A percentile compares a stretch with the other conserved stretches of the same genome.
These are phyloP conservation scores for Netelia inedita DNA, from an alignment of 2,888 invertebrate species.

Conservation along the genomic window DNA sequence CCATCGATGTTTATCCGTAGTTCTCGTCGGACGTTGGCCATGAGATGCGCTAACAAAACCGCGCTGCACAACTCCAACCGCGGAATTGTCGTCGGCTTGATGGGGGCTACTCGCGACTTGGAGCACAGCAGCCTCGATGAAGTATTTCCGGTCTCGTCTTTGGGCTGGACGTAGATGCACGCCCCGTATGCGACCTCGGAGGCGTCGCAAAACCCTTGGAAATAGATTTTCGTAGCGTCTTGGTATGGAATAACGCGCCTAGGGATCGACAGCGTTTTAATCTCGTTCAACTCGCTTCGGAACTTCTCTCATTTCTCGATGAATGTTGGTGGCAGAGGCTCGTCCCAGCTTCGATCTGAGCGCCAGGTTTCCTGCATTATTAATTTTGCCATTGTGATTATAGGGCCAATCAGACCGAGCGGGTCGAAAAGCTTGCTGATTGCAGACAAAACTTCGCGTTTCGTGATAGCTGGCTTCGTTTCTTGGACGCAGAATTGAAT, in stretches of 20 bases:
- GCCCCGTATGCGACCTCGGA: conserved; percentile 49
- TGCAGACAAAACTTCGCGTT: conserved; percentile 43
- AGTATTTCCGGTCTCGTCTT: conserved; percentile 2
- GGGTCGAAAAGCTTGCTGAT: conserved; percentile 58
- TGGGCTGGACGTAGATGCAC: conserved; percentile 36
- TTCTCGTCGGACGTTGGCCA: conserved; percentile 6
- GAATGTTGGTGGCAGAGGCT: conserved; percentile 8
- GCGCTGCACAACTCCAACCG: conserved; percentile 68
- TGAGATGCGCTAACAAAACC: conserved; percentile 55
- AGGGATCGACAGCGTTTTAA: conserved; percentile 27
- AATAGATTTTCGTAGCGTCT: background rate
- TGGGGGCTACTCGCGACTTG: conserved; percentile 50
- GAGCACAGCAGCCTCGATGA: conserved; percentile 38
- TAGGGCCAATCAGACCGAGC: conserved; percentile 54
- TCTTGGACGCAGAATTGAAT: conserved; percentile 42
- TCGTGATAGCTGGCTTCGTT: conserved; percentile 17
- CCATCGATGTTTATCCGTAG: conserved; percentile 11
- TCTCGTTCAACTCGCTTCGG: conserved; percentile 32
- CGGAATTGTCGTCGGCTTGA: conserved; percentile 63
- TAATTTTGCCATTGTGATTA: conserved; percentile 45
- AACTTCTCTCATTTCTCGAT: conserved; percentile 27
- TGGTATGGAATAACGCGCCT: background rate
- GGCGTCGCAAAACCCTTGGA: conserved; percentile 59
- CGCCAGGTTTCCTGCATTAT: conserved; percentile 63
- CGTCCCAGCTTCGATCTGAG: conserved; percentile 50